Conservation (phyloP, 2,113 vertebrate genomes). For the Trinectes maculatus region DNA sequence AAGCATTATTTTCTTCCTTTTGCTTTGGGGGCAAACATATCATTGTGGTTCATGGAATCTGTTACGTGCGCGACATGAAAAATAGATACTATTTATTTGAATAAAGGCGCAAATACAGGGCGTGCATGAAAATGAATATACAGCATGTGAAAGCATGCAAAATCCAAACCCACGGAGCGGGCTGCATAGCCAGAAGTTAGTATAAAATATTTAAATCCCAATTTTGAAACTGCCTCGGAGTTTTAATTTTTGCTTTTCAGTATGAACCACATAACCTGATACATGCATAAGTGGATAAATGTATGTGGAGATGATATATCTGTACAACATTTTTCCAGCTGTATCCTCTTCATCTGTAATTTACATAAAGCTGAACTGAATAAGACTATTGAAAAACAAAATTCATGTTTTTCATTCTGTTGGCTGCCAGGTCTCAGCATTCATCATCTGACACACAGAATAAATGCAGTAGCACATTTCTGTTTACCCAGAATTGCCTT, state of each 20-base stretch:
- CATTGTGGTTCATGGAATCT: conserved; percentile 39
- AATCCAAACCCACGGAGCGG: background rate
- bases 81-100: conserved; percentile 49
- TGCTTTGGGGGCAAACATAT: conserved; percentile 36
- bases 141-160: background rate
- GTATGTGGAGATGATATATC: background rate
- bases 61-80: conserved; percentile 50
- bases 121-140: conserved; percentile 3
- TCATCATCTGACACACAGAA: background rate
- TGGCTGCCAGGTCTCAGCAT: conserved; percentile 1
- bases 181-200: background rate
- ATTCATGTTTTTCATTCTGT: conserved; percentile 22
- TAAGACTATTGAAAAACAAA: background rate
- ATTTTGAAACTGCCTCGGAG: background rate
- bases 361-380: conserved; percentile 9
- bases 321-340: background rate
- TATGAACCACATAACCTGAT: background rate
- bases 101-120: conserved; percentile 17
- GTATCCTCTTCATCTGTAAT: background rate
- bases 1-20: conserved; percentile 45
- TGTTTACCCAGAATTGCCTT: too few relatives aligned
- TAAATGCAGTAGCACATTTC: too few relatives aligned
- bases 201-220: background rate
- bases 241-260: background rate
- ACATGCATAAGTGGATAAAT: background rate